A percentile compares a stretch with the other conserved stretches of the same genome.
phyloP scores from a whole-genome alignment of 2,888 invertebrate genomes.

The Silvanus unidentatus region DNA sequence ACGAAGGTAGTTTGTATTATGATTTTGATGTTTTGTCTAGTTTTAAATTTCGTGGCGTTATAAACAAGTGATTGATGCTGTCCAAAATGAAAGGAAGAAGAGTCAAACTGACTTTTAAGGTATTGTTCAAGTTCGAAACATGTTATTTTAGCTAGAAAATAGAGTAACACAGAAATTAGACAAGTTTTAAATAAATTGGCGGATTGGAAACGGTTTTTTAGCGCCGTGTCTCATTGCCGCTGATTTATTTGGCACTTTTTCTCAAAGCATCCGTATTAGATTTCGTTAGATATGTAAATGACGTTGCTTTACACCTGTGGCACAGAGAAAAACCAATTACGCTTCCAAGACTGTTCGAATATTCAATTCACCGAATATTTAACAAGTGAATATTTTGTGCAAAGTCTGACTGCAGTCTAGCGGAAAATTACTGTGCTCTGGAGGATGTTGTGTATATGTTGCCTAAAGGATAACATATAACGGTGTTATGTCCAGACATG shows the following conservation, averaged over 20 bases:
- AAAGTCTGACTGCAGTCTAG: background rate
- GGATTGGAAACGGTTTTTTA: too few species aligned
- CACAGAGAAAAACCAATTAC: conserved; percentile 6
- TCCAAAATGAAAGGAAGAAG: too few species aligned
- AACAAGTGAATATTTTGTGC: conserved; percentile 2
- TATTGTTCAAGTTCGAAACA: too few species aligned
- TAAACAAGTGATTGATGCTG: too few species aligned
- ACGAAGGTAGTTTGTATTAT: too few species aligned
- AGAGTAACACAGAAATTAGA: too few species aligned
- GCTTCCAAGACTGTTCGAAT: conserved; percentile 2
- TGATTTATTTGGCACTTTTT: conserved; percentile 4
- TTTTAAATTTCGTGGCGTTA: too few species aligned
- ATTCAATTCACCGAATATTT: conserved; percentile 3
- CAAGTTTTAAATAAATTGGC: too few species aligned
- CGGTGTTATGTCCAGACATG: conserved; percentile 15
- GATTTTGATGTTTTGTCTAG: too few species aligned
- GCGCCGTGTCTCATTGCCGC: too few species aligned
- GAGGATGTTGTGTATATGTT: background rate
- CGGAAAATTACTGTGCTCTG: conserved; percentile 3
- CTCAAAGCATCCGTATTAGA: conserved; percentile 1
- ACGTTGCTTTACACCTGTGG: conserved; percentile 13
- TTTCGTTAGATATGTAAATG: conserved; percentile 14
- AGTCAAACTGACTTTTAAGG: too few species aligned
- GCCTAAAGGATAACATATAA: background rate
- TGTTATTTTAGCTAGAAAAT: too few species aligned